These are phyloP conservation scores for Exocentrus adspersus DNA, from an alignment of 2,888 invertebrate species.

Conservation along the genomic window DNA sequence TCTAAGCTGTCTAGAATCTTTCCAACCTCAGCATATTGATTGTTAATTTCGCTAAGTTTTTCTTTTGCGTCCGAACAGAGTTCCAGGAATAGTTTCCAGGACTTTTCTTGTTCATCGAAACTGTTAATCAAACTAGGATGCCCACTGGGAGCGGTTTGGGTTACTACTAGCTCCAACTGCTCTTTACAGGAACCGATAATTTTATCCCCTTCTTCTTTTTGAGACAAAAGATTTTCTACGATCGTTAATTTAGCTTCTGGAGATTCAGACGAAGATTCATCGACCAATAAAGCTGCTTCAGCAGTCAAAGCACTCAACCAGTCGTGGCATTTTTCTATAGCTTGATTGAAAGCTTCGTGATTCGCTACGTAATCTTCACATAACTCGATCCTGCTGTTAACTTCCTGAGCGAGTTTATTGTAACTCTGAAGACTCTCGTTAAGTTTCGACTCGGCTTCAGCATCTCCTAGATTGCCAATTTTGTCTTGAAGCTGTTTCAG, in stretches of 20 bases:
- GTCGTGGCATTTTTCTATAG: slow-evolving; percentile 84
- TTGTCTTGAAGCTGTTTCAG: slow-evolving; percentile 86
- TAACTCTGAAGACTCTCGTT: slow-evolving; percentile 79
- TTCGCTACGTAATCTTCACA: slow-evolving; percentile 79
- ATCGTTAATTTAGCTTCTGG: slow-evolving; percentile 79
- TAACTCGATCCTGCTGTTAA: slow-evolving; percentile 72
- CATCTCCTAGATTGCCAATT: slow-evolving; percentile 80
- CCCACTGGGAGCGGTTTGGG: slow-evolving; percentile 80
- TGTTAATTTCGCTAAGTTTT: slow-evolving; percentile 79
- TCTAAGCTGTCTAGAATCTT: slow-evolving; percentile 80
- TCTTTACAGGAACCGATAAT: slow-evolving; percentile 76
- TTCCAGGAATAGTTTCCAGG: slow-evolving; percentile 80
- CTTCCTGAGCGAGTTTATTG: slow-evolving; percentile 72
- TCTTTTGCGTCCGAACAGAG: slow-evolving; percentile 77
- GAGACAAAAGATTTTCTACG: slow-evolving; percentile 79
- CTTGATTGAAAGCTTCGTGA: slow-evolving; percentile 84
- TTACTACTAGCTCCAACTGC: slow-evolving; percentile 76
- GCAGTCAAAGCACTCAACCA: slow-evolving; percentile 82
- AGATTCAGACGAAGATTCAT: slow-evolving; percentile 81
- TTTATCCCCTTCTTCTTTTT: slow-evolving; percentile 78
- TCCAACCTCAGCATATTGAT: slow-evolving; percentile 85
- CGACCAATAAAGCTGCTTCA: slow-evolving; percentile 80
- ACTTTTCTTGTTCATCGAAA: slow-evolving; percentile 77
- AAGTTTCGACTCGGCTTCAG: slow-evolving; percentile 80
- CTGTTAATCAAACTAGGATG: slow-evolving; percentile 78